Evolutionary conservation across 2,113 vertebrate species (phyloP).

Genomic region (Leptobrachium leishanense): DNA sequence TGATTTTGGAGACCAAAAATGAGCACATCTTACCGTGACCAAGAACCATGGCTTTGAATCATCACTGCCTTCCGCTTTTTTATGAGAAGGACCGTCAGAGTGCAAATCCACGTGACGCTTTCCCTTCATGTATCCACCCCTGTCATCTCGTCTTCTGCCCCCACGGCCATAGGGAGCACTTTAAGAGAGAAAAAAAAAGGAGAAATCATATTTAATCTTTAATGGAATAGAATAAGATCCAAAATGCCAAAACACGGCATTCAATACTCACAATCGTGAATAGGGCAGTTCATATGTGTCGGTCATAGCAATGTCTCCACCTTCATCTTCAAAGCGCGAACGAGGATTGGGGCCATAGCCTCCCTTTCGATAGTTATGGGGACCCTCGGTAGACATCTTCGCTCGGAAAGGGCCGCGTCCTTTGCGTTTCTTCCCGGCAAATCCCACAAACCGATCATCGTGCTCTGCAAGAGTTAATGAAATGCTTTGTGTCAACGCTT

Average conservation of each 20-base stretch:
- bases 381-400: slow-evolving; percentile 64
- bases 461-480: slow-evolving; percentile 66
- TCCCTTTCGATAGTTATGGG: slow-evolving; percentile 40
- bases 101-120: slow-evolving; percentile 50
- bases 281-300: slow-evolving; percentile 66
- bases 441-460: slow-evolving; percentile 71
- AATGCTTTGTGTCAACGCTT: neutral
- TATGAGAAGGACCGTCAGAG: slow-evolving; percentile 43
- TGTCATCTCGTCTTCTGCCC: slow-evolving; percentile 63
- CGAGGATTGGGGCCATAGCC: slow-evolving; percentile 54
- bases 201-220: no score
- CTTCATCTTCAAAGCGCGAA: slow-evolving; percentile 64
- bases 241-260: neutral
- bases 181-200: neutral
- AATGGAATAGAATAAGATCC: no score
- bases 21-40: slow-evolving; percentile 72
- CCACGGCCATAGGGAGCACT: slow-evolving; percentile 71
- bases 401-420: slow-evolving; percentile 74
- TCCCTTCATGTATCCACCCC: slow-evolving; percentile 68
- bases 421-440: slow-evolving; percentile 72
- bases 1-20: no score
- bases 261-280: neutral
- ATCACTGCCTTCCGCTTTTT: slow-evolving; percentile 53
- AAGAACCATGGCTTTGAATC: slow-evolving; percentile 73
- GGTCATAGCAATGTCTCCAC: slow-evolving; percentile 77